Percentiles rank a stretch among this genome's conserved stretches.
Conservation (phyloP, 2,888 invertebrate species). For the Artemia sp. region DNA sequence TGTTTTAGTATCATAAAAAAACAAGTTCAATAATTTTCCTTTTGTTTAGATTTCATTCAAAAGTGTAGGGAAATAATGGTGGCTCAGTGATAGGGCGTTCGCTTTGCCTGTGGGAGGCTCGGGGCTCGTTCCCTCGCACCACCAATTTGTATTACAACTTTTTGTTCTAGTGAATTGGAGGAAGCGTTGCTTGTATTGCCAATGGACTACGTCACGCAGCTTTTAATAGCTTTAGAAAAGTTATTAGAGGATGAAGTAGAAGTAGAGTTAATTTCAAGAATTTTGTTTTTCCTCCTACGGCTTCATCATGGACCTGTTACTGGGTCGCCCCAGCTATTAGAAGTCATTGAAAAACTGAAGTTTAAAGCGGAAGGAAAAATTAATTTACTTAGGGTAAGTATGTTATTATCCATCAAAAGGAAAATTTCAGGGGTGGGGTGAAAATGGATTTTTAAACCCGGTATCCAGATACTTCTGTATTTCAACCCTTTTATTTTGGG, state of each 20-base stretch:
- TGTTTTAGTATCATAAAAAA: not conserved
- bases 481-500: not conserved
- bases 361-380: slow-evolving; percentile 41
- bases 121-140: not conserved
- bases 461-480: slow-evolving; percentile 1
- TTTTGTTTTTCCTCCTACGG: slow-evolving; percentile 55
- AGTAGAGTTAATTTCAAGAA: slow-evolving; percentile 55
- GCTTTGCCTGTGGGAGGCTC: not conserved
- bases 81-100: not conserved
- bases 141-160: not conserved
- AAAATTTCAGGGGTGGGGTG: not conserved
- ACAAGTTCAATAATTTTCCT: not conserved
- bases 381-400: slow-evolving; percentile 48
- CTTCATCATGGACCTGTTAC: slow-evolving; percentile 63
- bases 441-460: not conserved
- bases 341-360: slow-evolving; percentile 46
- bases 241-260: slow-evolving; percentile 49
- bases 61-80: not conserved
- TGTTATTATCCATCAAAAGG: slow-evolving; percentile 1
- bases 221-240: slow-evolving; percentile 51
- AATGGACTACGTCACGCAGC: slow-evolving; percentile 57
- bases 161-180: slow-evolving; percentile 59
- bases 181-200: slow-evolving; percentile 71
- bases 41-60: slow-evolving; percentile 26
- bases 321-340: slow-evolving; percentile 48